phyloP scores from a whole-genome alignment of 2,888 invertebrate genomes.

The Aplocera efformata region DNA sequence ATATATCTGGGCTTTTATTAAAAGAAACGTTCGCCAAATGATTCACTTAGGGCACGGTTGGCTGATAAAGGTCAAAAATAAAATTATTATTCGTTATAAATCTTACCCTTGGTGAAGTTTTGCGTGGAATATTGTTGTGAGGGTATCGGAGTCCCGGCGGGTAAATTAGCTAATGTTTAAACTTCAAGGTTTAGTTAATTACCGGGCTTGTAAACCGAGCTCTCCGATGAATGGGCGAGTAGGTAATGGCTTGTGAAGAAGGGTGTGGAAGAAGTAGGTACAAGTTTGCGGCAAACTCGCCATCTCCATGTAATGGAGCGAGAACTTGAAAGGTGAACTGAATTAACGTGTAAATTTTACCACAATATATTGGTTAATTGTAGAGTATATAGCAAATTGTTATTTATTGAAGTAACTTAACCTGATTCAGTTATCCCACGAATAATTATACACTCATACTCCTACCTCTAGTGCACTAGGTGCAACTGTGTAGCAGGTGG shows the following conservation, averaged over 20 bases:
- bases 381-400: background rate
- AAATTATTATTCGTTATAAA: constrained; percentile 23
- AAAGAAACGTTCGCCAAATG: constrained; percentile 24
- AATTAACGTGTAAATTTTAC: constrained; percentile 29
- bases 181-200: constrained; percentile 64
- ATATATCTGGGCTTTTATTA: constrained; percentile 22
- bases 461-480: too few species aligned
- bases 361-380: constrained; percentile 21
- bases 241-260: constrained; percentile 54
- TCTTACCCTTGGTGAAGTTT: constrained; percentile 11
- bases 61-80: constrained; percentile 18
- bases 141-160: constrained; percentile 34
- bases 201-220: constrained; percentile 49
- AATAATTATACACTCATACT: too few species aligned
- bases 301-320: constrained; percentile 43
- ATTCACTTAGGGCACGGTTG: constrained; percentile 23
- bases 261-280: constrained; percentile 37
- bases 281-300: constrained; percentile 37
- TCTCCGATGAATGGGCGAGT: constrained; percentile 43
- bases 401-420: too few species aligned
- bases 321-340: constrained; percentile 37
- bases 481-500: too few species aligned
- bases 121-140: constrained; percentile 17
- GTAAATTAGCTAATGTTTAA: constrained; percentile 61
- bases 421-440: too few species aligned